Percentiles rank a stretch among this genome's conserved stretches.
Evolutionary conservation across 2,113 vertebrate genomes (phyloP).

Genomic region (Chauna torquata): DNA sequence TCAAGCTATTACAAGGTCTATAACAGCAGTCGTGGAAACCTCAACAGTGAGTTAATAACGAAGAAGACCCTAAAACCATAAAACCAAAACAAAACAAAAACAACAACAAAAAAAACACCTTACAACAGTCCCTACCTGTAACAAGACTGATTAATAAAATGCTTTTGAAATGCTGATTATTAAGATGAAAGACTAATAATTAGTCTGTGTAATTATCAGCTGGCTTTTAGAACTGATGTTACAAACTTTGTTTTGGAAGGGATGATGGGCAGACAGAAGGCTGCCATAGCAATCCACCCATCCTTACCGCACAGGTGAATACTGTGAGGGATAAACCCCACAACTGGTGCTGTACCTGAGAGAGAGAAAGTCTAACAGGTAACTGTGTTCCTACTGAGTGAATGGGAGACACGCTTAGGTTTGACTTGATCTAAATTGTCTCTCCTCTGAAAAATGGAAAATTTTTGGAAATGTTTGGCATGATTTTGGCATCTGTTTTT

Average conservation of each 20-base stretch:
- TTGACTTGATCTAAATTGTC: not conserved
- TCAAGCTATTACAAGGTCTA: slow-evolving; percentile 5
- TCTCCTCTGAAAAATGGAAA: not conserved
- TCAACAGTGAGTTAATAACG: not conserved
- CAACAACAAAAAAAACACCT: not conserved
- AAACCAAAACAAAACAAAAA: no score
- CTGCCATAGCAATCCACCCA: not conserved
- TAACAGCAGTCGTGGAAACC: not conserved
- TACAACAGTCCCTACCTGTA: not conserved
- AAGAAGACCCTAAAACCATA: not conserved
- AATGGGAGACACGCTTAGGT: not conserved
- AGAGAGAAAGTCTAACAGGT: not conserved
- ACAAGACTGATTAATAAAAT: slow-evolving; percentile 16
- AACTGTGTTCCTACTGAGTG: not conserved
- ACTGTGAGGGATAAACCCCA: not conserved
- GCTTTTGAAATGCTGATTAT: slow-evolving; percentile 39
- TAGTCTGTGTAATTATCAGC: not conserved
- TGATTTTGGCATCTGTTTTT: not conserved
- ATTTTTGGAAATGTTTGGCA: not conserved
- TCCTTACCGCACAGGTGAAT: not conserved
- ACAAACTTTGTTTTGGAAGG: slow-evolving; percentile 22
- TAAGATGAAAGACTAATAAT: slow-evolving; percentile 18
- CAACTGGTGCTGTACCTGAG: not conserved
- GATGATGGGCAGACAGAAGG: not conserved
- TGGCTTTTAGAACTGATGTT: slow-evolving; percentile 13